Base-by-base conservation (phyloP, 1,140 invertebrate genomes). In the Bactericera cockerelli region DNA sequence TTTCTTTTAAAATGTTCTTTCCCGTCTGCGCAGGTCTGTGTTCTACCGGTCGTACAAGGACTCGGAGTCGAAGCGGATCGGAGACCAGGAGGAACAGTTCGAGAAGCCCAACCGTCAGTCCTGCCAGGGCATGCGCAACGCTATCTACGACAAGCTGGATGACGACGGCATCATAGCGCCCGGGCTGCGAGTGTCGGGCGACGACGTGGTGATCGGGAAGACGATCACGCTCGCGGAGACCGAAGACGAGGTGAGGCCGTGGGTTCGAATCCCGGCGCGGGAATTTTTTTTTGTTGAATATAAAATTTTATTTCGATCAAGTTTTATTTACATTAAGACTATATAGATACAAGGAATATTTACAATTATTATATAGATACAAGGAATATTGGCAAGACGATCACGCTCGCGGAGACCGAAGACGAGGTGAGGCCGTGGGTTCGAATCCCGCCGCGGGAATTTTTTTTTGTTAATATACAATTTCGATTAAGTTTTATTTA, bases 321-420 rank as follows among this genome's bases (percentile, higher is more conserved):
- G n/a, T n/a, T n/a, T n/a, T n/a, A n/a, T n/a, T n/a, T n/a, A n/a
- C n/a, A n/a, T n/a, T n/a, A n/a, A n/a, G n/a, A n/a, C n/a, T n/a
- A n/a, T n/a, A n/a, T n/a, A n/a, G n/a, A n/a, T n/a, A n/a, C n/a
- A n/a, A n/a, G n/a, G n/a, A n/a, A n/a, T n/a, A n/a, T n/a, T n/a
- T n/a, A n/a, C n/a, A n/a, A n/a, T n/a, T n/a, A n/a, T n/a, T n/a
- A n/a, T n/a, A n/a, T n/a, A n/a, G n/a, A n/a, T n/a, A n/a, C n/a
- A n/a, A n/a, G n/a, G n/a, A n/a, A n/a, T n/a, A 98, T 99, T 72
- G 96, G 96, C 25, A 99, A 99, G 76, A 99, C 96, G 0, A 90
- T 98, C 59, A 93, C 90, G 3, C 71, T 49, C 8, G 8, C 42
- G 4, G 42, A 49, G 22, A 49, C 6, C 22, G 42, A 49, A 16